phyloP scores from a whole-genome alignment of 1,140 invertebrate species.

The Drosophila ficusphila region DNA sequence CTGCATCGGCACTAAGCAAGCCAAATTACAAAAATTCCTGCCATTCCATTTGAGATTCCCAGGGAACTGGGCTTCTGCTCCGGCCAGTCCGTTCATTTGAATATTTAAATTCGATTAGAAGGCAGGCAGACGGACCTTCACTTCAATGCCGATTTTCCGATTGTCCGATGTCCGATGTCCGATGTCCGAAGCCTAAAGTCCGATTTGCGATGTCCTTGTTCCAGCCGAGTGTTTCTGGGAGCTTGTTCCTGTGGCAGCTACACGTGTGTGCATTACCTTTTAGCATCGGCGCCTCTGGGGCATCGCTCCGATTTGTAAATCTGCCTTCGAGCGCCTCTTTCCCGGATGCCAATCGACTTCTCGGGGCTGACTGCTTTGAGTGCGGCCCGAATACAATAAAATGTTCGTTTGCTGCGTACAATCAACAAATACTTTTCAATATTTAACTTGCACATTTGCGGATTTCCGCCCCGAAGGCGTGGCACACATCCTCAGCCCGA shows the following conservation, averaged over 20 bases:
- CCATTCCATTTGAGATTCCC: constrained; percentile 39
- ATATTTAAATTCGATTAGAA: constrained; percentile 67
- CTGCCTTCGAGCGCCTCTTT: constrained; percentile 22
- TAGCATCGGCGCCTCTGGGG: constrained; percentile 50
- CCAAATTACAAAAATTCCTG: constrained; percentile 44
- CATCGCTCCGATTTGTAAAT: constrained; percentile 46
- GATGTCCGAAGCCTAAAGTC: not conserved
- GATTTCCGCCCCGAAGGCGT: constrained; percentile 43
- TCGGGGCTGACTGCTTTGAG: constrained; percentile 1
- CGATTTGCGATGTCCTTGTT: constrained; percentile 2
- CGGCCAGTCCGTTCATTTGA: constrained; percentile 36
- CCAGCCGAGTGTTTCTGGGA: constrained; percentile 5
- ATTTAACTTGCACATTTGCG: constrained; percentile 62
- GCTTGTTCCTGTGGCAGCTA: constrained; percentile 22
- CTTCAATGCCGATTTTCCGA: constrained; percentile 1
- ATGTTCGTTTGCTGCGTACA: constrained; percentile 44
- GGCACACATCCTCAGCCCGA: constrained; percentile 11
- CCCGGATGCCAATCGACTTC: constrained; percentile 34
- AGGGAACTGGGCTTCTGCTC: constrained; percentile 15
- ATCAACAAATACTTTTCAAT: constrained; percentile 68
- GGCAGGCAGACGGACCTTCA: constrained; percentile 8
- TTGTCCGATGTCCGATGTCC: not conserved
- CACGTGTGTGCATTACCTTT: constrained; percentile 49
- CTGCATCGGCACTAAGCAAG: not conserved
- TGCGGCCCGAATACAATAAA: constrained; percentile 27